Evolutionary conservation across 2,113 vertebrate species (phyloP).

Genomic region (Microcebus lehilahytsara): DNA sequence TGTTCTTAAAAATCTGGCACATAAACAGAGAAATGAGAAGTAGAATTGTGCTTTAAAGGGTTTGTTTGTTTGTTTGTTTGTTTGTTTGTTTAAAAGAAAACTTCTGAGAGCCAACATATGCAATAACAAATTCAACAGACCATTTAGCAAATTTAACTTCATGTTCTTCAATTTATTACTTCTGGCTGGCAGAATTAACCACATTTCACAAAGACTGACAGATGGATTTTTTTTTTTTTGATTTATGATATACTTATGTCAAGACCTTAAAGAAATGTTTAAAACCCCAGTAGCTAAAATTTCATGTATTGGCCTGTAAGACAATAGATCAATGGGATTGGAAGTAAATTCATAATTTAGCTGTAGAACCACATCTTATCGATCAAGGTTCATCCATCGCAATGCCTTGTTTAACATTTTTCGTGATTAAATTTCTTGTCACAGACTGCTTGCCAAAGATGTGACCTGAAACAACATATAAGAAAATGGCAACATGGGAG

Average conservation of each 20-base stretch:
- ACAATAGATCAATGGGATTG: constrained; percentile 50
- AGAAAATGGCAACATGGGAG: not conserved
- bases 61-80: not conserved
- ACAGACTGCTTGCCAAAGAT: not conserved
- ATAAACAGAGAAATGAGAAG: not conserved
- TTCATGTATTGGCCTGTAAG: constrained; percentile 37
- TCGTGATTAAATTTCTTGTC: not conserved
- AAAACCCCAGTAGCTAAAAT: constrained; percentile 65
- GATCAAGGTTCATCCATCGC: not conserved
- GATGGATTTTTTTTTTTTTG: constrained; percentile 67
- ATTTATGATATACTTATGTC: constrained; percentile 71
- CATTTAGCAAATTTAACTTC: constrained; percentile 73
- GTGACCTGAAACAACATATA: not conserved
- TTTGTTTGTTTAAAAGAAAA: not conserved
- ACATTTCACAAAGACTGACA: constrained; percentile 69
- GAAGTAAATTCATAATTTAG: constrained; percentile 41
- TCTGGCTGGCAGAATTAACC: constrained; percentile 71
- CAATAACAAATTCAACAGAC: constrained; percentile 51
- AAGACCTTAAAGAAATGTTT: constrained; percentile 59
- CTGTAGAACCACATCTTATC: not conserved
- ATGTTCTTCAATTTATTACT: constrained; percentile 72
- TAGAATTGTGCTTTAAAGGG: not conserved
- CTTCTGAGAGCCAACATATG: constrained; percentile 48
- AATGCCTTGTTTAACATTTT: not conserved
- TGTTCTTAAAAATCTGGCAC: not conserved